phyloP scores from a whole-genome alignment of 2,888 invertebrate genomes.

The Heliconius aoede region DNA sequence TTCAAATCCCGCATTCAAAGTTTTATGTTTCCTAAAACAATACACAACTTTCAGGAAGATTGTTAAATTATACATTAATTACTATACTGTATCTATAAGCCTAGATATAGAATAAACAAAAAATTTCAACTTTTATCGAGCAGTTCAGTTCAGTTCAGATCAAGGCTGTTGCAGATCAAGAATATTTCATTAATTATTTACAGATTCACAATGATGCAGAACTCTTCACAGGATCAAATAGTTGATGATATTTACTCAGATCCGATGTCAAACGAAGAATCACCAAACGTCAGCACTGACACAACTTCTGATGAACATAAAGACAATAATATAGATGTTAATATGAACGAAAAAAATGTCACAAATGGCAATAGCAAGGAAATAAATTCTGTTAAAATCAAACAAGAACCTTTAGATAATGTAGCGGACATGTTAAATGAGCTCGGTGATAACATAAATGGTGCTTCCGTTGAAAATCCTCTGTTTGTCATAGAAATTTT shows the following conservation, averaged over 20 bases:
- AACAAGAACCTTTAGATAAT: constrained; percentile 50
- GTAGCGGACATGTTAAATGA: constrained; percentile 52
- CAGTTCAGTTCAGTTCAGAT: no score
- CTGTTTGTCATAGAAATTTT: constrained; percentile 68
- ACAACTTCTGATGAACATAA: neutral
- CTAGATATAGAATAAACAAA: no score
- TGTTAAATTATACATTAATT: no score
- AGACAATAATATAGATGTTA: constrained; percentile 15
- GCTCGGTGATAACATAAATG: constrained; percentile 57
- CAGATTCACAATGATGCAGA: constrained; percentile 48
- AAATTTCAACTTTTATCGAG: no score
- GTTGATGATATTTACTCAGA: constrained; percentile 14
- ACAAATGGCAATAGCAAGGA: neutral
- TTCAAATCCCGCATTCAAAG: no score
- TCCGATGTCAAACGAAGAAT: neutral
- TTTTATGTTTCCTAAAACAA: no score
- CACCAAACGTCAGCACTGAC: neutral
- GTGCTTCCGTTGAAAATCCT: constrained; percentile 64
- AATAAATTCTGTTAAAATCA: constrained; percentile 42
- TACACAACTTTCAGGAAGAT: no score
- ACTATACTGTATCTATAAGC: no score
- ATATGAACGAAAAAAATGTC: neutral
- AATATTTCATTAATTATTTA: no score
- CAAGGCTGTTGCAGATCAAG: no score
- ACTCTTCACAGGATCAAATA: constrained; percentile 19